Evolutionary conservation across 1,140 invertebrate species (phyloP), one percentile per base, ranked within the genome.

Genomic region (Megalonaias nervosa): DNA sequence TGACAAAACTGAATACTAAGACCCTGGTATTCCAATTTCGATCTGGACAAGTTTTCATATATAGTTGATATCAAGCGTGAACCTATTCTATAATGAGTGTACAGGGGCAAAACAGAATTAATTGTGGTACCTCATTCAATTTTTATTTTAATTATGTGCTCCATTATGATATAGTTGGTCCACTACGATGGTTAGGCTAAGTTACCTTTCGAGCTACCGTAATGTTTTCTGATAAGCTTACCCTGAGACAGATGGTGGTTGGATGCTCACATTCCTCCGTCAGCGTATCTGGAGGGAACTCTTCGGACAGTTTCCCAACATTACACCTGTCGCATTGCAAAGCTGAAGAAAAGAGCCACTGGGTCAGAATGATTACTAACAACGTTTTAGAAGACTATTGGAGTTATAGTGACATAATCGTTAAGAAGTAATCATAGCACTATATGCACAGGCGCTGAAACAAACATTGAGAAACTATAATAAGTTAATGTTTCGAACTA

Each of bases 201-300:
- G 38, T 48, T 48, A 48, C 38, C 38, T 48, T 48, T 48, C 6
- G 2, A 48, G 11, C 6, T 48, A 48, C 13, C 9, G 19, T 62
- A n/a, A 62, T 62, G 19, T 6, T 19, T 62, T 62, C 23, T 19
- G 11, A 19, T 11, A n/a, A 6, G 31, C 48, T 66, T 71, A 80
- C 78, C 73, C 73, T 75, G 55, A 80, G 23, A 58, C 78, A 80
- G 48, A 71, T 38, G 19, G 48, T 23, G 21, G 60, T 38, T 66
- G 74, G 71, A 72, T 80, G 78, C 19, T 65, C 62, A 62, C 78
- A 80, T 2, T 71, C 57, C n/a, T 80, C 73, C 16, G 78, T 75
- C 55, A 80, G 26, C 21, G 73, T 57, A 17, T 64, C 62, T 48
- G 23, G 60, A 21, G 78, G 73, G 26, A 80, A 80, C 58, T 80